Evolutionary conservation across 2,113 vertebrate species (phyloP).

Genomic region (Corythoichthys intestinalis): DNA sequence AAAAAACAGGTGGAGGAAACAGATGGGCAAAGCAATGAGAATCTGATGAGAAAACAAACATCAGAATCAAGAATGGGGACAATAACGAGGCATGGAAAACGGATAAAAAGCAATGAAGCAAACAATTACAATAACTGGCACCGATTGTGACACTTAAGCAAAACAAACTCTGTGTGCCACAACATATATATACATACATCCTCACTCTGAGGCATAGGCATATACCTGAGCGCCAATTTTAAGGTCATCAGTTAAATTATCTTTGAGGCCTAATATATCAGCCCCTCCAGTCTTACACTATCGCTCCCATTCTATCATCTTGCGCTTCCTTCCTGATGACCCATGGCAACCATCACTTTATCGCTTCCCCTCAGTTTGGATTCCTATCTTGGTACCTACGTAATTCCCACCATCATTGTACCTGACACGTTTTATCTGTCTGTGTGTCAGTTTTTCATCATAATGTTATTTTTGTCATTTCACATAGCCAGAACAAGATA

Average conservation of each 20-base stretch:
- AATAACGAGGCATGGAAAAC: slow-evolving; percentile 1
- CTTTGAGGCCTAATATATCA: slow-evolving; percentile 61
- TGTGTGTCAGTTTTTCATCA: slow-evolving; percentile 41
- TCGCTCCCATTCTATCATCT: slow-evolving; percentile 48
- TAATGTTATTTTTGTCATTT: slow-evolving; percentile 41
- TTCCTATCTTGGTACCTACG: slow-evolving; percentile 31
- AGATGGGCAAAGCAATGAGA: slow-evolving; percentile 10
- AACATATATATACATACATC: slow-evolving; percentile 24
- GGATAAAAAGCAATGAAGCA: slow-evolving; percentile 1
- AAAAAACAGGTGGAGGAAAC: not conserved
- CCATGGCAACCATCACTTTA: slow-evolving; percentile 50
- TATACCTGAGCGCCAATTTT: slow-evolving; percentile 60
- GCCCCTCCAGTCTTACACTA: slow-evolving; percentile 45
- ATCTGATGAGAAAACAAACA: slow-evolving; percentile 32
- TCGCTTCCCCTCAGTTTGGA: slow-evolving; percentile 39
- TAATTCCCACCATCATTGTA: slow-evolving; percentile 21
- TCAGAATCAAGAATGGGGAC: not conserved
- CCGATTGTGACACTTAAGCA: slow-evolving; percentile 3
- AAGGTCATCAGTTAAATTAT: slow-evolving; percentile 72
- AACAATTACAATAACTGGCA: slow-evolving; percentile 10
- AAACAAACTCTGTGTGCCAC: slow-evolving; percentile 10
- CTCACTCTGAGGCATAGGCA: slow-evolving; percentile 35
- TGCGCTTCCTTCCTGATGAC: slow-evolving; percentile 26
- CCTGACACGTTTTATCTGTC: slow-evolving; percentile 14
- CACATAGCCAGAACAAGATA: slow-evolving; percentile 28